Conservation (phyloP, 2,797 vertebrate species). For the Thalassophryne amazonica region DNA sequence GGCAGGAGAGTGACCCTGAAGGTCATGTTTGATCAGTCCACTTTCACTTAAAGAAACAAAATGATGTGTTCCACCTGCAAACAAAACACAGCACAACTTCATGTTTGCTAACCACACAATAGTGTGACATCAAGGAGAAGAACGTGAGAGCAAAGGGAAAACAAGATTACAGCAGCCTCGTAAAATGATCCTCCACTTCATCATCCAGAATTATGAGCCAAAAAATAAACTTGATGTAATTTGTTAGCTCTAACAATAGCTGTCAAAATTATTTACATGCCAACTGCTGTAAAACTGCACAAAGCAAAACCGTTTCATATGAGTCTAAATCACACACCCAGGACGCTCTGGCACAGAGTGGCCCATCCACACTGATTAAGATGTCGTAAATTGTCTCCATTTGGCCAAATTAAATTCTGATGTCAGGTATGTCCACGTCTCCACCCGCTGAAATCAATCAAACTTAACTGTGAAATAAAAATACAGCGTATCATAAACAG, state of each 20-base stretch:
- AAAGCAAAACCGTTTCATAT: slow-evolving; percentile 1
- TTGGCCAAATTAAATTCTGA: slow-evolving; percentile 33
- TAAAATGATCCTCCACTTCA: slow-evolving; percentile 1
- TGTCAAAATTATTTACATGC: neutral
- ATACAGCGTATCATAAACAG: slow-evolving; percentile 32
- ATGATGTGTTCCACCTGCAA: slow-evolving; percentile 3
- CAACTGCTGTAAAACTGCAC: neutral
- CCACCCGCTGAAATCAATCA: slow-evolving; percentile 32
- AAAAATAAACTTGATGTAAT: slow-evolving; percentile 19
- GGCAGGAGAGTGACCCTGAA: slow-evolving; percentile 18
- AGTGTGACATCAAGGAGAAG: neutral
- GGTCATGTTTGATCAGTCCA: slow-evolving; percentile 21
- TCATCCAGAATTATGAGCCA: neutral
- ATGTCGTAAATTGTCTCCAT: slow-evolving; percentile 33
- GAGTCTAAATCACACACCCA: slow-evolving; percentile 26
- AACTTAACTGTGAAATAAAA: slow-evolving; percentile 25
- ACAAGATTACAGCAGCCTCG: neutral
- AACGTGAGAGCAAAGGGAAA: neutral
- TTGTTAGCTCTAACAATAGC: slow-evolving; percentile 4
- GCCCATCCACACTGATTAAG: slow-evolving; percentile 32
- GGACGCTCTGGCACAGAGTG: slow-evolving; percentile 3
- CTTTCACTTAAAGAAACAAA: slow-evolving; percentile 23
- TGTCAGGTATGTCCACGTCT: slow-evolving; percentile 26
- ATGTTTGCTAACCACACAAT: neutral
- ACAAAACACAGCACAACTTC: slow-evolving; percentile 1